Conservation (phyloP, 2,113 vertebrate species). For the Calyptomena viridis region DNA sequence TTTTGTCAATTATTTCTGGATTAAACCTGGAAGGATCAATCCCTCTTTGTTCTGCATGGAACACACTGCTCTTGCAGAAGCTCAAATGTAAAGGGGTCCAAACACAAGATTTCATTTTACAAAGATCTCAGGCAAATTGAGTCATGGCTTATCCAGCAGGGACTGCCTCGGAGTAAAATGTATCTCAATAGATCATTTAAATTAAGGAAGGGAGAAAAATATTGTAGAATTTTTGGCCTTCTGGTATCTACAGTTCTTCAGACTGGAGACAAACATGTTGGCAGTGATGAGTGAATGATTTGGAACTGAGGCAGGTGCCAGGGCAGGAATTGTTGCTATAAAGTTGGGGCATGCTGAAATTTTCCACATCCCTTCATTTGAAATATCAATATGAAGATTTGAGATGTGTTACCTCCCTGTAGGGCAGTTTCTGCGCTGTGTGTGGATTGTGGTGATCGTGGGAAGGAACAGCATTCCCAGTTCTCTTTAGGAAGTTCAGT, state of each 20-base stretch:
- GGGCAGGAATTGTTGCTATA: not conserved
- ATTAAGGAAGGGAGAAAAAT: not conserved
- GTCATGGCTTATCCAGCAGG: not conserved
- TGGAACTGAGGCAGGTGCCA: not conserved
- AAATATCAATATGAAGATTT: not conserved
- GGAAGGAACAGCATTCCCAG: not conserved
- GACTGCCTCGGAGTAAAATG: not conserved
- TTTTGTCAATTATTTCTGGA: conserved; percentile 39
- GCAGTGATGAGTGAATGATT: not conserved
- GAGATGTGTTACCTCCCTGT: not conserved
- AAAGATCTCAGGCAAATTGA: not conserved
- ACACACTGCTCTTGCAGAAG: not conserved
- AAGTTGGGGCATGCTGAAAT: not conserved
- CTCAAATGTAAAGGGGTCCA: not conserved
- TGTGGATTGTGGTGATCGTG: not conserved
- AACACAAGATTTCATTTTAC: not conserved
- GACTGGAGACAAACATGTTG: not conserved
- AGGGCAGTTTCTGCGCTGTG: not conserved
- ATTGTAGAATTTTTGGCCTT: not conserved
- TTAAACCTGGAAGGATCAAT: conserved; percentile 5
- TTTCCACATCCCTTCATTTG: not conserved
- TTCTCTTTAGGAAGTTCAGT: not conserved
- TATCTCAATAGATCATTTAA: not conserved
- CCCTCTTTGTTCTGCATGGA: not conserved
- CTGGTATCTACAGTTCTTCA: not conserved